A percentile compares a stretch with the other conserved stretches of the same genome.
These are phyloP conservation scores for Xenops minutus DNA, from an alignment of 2,797 vertebrate species.

Conservation along the genomic window DNA sequence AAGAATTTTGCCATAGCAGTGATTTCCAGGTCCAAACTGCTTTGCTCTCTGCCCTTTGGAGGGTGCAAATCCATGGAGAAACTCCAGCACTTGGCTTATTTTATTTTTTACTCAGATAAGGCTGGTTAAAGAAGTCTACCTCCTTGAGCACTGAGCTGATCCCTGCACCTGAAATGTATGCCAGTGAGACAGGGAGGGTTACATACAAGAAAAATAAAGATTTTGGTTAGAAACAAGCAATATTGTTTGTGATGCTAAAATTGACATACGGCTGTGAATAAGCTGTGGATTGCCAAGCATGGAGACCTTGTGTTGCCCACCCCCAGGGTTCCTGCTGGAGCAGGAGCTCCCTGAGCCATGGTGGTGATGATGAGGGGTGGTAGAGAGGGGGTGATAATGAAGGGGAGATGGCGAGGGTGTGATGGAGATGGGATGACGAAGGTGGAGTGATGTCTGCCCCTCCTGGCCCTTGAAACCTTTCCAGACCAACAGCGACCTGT, in stretches of 20 bases:
- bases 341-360: neutral
- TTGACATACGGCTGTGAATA: neutral
- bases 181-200: accelerated
- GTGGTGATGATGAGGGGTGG: no score
- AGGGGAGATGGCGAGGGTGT: neutral
- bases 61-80: accelerated
- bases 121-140: neutral
- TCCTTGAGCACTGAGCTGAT: neutral
- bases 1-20: neutral
- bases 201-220: neutral
- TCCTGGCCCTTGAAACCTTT: neutral
- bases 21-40: neutral
- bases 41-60: neutral
- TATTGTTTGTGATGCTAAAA: neutral
- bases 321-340: accelerated
- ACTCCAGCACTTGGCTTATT: neutral
- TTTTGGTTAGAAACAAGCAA: neutral
- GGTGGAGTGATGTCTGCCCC: neutral
- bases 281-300: neutral
- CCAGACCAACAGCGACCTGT: neutral
- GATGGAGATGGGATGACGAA: accelerated
- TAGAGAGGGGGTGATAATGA: neutral
- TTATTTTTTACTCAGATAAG: neutral
- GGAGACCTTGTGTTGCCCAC: neutral
- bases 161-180: neutral